Evolutionary conservation across 2,113 vertebrate genomes (phyloP).

Genomic region (Tragelaphus scriptus): DNA sequence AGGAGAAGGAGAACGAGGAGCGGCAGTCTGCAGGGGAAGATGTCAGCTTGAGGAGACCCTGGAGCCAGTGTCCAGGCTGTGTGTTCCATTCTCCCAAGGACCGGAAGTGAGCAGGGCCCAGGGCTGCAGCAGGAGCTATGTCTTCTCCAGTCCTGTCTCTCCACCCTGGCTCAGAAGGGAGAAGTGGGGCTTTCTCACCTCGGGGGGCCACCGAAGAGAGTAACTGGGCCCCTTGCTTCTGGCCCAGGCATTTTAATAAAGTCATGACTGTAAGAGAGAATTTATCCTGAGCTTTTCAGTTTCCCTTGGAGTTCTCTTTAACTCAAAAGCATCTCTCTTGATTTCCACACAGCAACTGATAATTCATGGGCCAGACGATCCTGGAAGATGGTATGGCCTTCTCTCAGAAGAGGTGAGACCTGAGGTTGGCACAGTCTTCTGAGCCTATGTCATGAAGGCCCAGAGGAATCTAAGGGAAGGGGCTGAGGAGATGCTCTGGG

Average conservation of each 20-base stretch:
- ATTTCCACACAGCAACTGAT: slow-evolving; percentile 52
- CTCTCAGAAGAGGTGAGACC: slow-evolving; percentile 52
- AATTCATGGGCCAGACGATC: slow-evolving; percentile 8
- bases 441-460: rapidly evolving
- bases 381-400: background rate
- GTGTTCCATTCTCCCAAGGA: slow-evolving; percentile 54
- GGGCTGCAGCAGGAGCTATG: background rate
- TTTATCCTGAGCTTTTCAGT: background rate
- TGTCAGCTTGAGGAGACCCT: background rate
- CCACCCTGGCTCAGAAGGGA: background rate
- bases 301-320: background rate
- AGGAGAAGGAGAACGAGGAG: background rate
- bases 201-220: background rate
- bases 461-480: background rate
- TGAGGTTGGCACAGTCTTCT: background rate
- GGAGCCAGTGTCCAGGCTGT: slow-evolving; percentile 52
- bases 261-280: background rate
- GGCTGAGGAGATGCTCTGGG: rapidly evolving
- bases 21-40: background rate
- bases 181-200: background rate
- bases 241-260: background rate
- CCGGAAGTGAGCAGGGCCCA: slow-evolving; percentile 36
- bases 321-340: background rate
- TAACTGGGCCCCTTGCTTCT: background rate
- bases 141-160: background rate